Base-by-base conservation (phyloP, 2,888 invertebrate species). In the Cosmopolites sordidus region DNA sequence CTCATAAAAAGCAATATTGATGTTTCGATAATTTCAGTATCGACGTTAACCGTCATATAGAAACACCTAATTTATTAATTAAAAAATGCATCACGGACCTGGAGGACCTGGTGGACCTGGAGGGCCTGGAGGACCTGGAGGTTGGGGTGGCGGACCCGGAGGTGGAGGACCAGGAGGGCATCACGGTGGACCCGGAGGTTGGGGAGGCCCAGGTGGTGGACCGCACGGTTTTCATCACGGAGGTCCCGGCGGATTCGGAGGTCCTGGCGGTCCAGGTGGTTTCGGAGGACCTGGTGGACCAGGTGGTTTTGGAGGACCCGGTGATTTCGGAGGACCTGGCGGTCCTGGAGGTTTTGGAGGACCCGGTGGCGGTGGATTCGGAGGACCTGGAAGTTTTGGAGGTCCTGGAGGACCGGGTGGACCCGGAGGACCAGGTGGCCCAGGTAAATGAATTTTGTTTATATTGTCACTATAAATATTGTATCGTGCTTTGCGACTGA, bases 171-270 rank as follows among this genome's bases (percentile, higher is more conserved):
- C n/a, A 1, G 33, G 6, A 16, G 38, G 14, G 17, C 17, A 12
- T 11, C 17, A 1, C 18, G 41, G 45, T 16, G 47, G 48, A 1
- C 30, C 43, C 27, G 29, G 45, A 1, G 50, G 54, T 15, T n/a
- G n/a, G n/a, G 51, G 33, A 17, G 17, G 51, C 17, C 48, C 49
- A 16, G 12, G 16, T 11, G 47, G 48, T 30, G 47, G 37, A 16
- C 47, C 50, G 39, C 39, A 38, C 5, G 49, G 41, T 1, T 48
- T 48, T 22, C 41, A 39, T 38, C 42, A 48, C 14, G 48, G 47
- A n/a, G 29, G 27, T 4, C 40, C 41, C 17, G 16, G 11, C 2
- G 45, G 40, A 16, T 46, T 41, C 9, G 51, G 41, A 33, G 49
- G 46, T 16, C 52, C 38, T 11, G 46, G 30, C 15, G 44, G 46